A percentile compares a stretch with the other conserved stretches of the same genome.
These are phyloP conservation scores for Lytechinus variegatus DNA, from an alignment of 35 echinoderm and acorn worm species.

Conservation along the genomic window DNA sequence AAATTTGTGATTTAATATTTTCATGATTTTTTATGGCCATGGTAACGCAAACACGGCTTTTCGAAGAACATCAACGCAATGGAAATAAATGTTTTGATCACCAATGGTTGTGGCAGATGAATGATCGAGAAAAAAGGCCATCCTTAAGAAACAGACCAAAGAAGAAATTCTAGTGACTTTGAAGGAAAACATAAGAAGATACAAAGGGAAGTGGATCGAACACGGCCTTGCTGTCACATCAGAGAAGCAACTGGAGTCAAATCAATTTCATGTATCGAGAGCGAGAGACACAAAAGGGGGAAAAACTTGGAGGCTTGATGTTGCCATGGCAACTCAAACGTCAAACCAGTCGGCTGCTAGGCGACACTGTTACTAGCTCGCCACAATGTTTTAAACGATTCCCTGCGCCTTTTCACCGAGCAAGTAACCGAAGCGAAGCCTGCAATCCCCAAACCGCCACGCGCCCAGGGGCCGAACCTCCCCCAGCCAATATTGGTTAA, in stretches of 20 bases:
- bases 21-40: no score
- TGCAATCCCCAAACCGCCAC: neutral
- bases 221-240: neutral
- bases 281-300: neutral
- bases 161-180: no score
- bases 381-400: conserved; percentile 40
- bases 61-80: no score
- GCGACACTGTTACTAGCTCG: neutral
- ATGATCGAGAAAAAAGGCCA: no score
- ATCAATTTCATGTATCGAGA: neutral
- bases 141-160: neutral
- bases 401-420: neutral
- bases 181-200: neutral
- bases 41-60: no score
- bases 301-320: neutral
- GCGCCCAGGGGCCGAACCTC: neutral
- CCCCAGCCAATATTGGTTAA: neutral
- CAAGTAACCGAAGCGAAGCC: neutral
- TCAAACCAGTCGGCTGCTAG: conserved; percentile 1
- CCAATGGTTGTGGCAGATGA: no score
- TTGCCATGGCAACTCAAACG: conserved; percentile 27
- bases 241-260: neutral
- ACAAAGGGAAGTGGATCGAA: neutral
- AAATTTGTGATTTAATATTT: no score
- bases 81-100: no score